These are phyloP conservation scores for Blastobasis adustella DNA, from an alignment of 2,888 invertebrate genomes.

Conservation along the genomic window DNA sequence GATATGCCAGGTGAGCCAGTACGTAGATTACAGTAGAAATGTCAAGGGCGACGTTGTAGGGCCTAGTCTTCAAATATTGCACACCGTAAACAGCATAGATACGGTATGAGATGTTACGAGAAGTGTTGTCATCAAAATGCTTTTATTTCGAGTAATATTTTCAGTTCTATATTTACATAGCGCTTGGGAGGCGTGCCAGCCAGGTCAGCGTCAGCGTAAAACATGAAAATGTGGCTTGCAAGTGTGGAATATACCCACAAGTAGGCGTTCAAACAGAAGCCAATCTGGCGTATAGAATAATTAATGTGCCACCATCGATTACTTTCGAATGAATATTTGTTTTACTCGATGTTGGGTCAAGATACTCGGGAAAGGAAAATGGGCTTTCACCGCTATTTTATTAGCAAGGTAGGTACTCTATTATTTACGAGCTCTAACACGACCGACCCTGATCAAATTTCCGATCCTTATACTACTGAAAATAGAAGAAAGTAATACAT, in stretches of 20 bases:
- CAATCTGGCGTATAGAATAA: background rate
- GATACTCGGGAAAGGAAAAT: too few species aligned
- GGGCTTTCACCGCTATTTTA: too few species aligned
- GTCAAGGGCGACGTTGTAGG: slow-evolving; percentile 14
- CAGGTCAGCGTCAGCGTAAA: slow-evolving; percentile 27
- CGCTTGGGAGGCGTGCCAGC: slow-evolving; percentile 59
- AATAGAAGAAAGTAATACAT: too few species aligned
- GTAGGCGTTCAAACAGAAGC: background rate
- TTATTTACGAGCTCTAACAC: too few species aligned
- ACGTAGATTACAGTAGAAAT: slow-evolving; percentile 6
- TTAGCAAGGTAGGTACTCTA: too few species aligned
- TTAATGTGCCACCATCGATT: slow-evolving; percentile 2
- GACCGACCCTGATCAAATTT: too few species aligned
- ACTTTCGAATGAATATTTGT: background rate
- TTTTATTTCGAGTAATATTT: slow-evolving; percentile 51
- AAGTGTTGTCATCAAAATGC: slow-evolving; percentile 36
- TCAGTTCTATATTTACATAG: slow-evolving; percentile 54
- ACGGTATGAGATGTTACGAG: slow-evolving; percentile 22
- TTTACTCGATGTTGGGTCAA: slow-evolving; percentile 1
- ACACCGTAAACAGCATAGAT: slow-evolving; percentile 2
- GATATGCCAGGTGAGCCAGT: slow-evolving; percentile 15
- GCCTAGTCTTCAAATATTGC: too few species aligned
- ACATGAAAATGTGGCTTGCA: slow-evolving; percentile 25
- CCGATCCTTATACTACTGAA: too few species aligned
- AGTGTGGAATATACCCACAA: background rate